These are phyloP conservation scores for Sminthurides aquaticus DNA, from an alignment of 2,888 invertebrate species.

Conservation along the genomic window DNA sequence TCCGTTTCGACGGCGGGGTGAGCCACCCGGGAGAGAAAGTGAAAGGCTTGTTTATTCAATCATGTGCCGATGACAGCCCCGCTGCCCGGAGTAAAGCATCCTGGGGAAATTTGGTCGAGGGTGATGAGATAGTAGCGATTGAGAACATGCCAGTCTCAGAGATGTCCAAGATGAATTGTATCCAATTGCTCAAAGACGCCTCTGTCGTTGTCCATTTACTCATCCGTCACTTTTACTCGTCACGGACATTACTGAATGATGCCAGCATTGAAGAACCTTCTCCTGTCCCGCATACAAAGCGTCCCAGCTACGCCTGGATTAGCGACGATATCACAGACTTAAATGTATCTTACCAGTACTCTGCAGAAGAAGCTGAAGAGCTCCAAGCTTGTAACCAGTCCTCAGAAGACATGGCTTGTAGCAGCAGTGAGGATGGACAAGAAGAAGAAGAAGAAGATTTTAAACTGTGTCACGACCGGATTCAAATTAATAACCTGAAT, in stretches of 20 bases:
- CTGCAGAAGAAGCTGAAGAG: neutral
- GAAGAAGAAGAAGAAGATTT: slow-evolving; percentile 10
- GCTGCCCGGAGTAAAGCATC: slow-evolving; percentile 73
- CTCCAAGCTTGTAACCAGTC: neutral
- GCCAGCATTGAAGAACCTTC: neutral
- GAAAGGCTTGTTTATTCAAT: slow-evolving; percentile 74
- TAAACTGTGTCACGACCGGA: slow-evolving; percentile 18
- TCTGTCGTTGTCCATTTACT: slow-evolving; percentile 66
- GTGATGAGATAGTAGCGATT: slow-evolving; percentile 82
- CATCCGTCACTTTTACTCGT: slow-evolving; percentile 54
- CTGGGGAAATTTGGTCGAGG: slow-evolving; percentile 76
- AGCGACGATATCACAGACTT: neutral
- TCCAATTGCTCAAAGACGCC: slow-evolving; percentile 73
- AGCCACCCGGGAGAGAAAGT: slow-evolving; percentile 73
- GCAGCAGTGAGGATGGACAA: neutral
- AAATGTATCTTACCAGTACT: neutral
- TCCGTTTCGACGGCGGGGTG: slow-evolving; percentile 80
- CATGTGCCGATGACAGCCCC: slow-evolving; percentile 78
- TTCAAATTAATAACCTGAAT: slow-evolving; percentile 16
- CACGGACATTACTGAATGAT: slow-evolving; percentile 5
- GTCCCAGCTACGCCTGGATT: neutral
- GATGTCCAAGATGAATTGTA: slow-evolving; percentile 80
- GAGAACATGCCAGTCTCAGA: slow-evolving; percentile 69
- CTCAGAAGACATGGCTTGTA: neutral
- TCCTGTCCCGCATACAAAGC: neutral